Percentiles rank a stretch among this genome's conserved stretches.
phyloP scores from a whole-genome alignment of 1,140 invertebrate genomes.

The Drosophila hydei region DNA sequence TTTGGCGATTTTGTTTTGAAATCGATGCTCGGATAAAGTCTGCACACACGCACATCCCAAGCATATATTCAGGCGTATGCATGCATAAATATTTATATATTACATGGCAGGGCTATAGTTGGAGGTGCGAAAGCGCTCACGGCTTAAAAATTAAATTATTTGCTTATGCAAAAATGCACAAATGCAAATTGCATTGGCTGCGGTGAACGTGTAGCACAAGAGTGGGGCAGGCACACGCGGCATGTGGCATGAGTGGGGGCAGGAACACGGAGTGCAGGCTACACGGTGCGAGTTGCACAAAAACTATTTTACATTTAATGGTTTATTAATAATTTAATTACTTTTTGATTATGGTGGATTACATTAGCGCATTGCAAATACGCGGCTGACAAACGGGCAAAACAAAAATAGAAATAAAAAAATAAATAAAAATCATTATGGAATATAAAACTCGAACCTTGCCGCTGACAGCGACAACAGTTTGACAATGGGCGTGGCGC shows the following conservation, averaged over 20 bases:
- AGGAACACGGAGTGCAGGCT: not conserved
- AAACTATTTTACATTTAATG: constrained; percentile 80
- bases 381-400: constrained; percentile 34
- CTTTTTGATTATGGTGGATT: constrained; percentile 81
- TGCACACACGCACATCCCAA: constrained; percentile 8
- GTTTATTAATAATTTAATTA: constrained; percentile 83
- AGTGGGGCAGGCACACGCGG: not conserved
- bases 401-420: constrained; percentile 1
- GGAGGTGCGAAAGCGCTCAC: constrained; percentile 55
- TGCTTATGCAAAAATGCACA: constrained; percentile 50
- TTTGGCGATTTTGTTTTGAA: constrained; percentile 65
- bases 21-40: constrained; percentile 60
- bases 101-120: constrained; percentile 30
- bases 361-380: constrained; percentile 71
- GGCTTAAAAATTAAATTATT: constrained; percentile 71
- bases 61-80: not conserved
- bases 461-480: constrained; percentile 20
- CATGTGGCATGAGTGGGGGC: not conserved
- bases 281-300: constrained; percentile 47
- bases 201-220: too few relatives aligned
- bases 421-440: constrained; percentile 8
- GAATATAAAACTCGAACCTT: constrained; percentile 26
- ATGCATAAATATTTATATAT: constrained; percentile 42
- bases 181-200: constrained; percentile 54
- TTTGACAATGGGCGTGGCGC: constrained; percentile 22